Conservation (phyloP, 1,140 invertebrate species). For the Drosophila aff. region DNA sequence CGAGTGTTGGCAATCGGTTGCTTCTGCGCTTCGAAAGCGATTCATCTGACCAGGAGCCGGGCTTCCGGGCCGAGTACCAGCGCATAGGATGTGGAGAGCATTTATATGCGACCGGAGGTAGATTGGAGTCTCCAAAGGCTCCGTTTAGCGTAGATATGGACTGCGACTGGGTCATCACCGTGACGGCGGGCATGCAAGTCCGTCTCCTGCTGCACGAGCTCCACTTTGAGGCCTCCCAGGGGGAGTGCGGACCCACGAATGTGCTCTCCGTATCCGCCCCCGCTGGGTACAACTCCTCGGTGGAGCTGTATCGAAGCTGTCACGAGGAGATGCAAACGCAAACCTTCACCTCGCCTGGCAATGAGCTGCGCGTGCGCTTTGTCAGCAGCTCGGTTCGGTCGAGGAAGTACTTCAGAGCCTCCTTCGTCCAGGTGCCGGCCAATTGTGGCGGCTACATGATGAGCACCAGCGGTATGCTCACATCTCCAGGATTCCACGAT, state of each 20-base stretch:
- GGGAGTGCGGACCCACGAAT: constrained; percentile 49
- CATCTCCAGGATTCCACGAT: constrained; percentile 93
- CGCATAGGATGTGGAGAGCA: constrained; percentile 84
- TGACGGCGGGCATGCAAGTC: constrained; percentile 87
- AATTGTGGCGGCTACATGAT: constrained; percentile 91
- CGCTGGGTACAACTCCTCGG: constrained; percentile 27
- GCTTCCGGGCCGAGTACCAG: constrained; percentile 86
- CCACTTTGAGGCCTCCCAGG: constrained; percentile 86
- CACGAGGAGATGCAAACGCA: constrained; percentile 40
- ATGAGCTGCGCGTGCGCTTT: constrained; percentile 91
- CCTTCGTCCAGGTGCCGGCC: constrained; percentile 43
- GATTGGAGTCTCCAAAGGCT: constrained; percentile 63
- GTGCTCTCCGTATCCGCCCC: constrained; percentile 31
- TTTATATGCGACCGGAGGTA: constrained; percentile 30
- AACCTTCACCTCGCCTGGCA: constrained; percentile 88
- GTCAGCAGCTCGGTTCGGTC: constrained; percentile 88
- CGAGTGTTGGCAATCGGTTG: constrained; percentile 65
- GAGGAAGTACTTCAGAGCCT: constrained; percentile 87
- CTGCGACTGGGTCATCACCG: constrained; percentile 91
- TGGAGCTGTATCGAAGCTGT: constrained; percentile 45
- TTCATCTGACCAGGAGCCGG: constrained; percentile 44
- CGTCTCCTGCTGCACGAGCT: constrained; percentile 86
- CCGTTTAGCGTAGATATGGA: constrained; percentile 89
- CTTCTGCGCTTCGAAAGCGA: constrained; percentile 87
- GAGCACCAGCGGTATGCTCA: constrained; percentile 88